Conservation (phyloP, 1,140 invertebrate genomes). For the Achatina immaculata region DNA sequence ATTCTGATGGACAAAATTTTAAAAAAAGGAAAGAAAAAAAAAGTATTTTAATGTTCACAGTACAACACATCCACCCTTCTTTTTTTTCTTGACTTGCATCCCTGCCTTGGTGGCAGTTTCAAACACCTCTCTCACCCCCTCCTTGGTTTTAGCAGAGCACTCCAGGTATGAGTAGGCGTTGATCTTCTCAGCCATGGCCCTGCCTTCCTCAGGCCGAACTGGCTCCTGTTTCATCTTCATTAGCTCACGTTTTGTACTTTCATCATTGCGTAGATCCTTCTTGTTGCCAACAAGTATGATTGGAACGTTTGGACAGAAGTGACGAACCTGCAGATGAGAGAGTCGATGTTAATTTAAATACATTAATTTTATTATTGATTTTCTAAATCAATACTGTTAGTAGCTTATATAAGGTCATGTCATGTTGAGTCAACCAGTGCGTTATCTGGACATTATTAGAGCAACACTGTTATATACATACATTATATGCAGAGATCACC, state of each 20-base stretch:
- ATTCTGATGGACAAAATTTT: background rate
- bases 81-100: conserved; percentile 40
- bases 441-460: no score
- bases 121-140: conserved; percentile 62
- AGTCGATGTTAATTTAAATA: no score
- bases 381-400: no score
- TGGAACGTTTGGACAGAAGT: conserved; percentile 95
- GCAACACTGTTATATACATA: no score
- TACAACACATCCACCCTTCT: conserved; percentile 55
- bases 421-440: no score
- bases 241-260: conserved; percentile 81
- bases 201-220: conserved; percentile 53
- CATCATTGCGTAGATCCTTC: conserved; percentile 77
- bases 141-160: conserved; percentile 63
- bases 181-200: conserved; percentile 48
- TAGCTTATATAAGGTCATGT: no score
- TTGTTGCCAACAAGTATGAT: conserved; percentile 87
- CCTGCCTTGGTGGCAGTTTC: conserved; percentile 55
- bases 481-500: no score
- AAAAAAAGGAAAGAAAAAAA: background rate
- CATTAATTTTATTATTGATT: no score
- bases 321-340: conserved; percentile 77
- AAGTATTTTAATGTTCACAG: conserved; percentile 38
- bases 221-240: conserved; percentile 40
- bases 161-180: conserved; percentile 59